Evolutionary conservation across 2,888 invertebrate genomes (phyloP).

Genomic region (Liodrosophila aerea): DNA sequence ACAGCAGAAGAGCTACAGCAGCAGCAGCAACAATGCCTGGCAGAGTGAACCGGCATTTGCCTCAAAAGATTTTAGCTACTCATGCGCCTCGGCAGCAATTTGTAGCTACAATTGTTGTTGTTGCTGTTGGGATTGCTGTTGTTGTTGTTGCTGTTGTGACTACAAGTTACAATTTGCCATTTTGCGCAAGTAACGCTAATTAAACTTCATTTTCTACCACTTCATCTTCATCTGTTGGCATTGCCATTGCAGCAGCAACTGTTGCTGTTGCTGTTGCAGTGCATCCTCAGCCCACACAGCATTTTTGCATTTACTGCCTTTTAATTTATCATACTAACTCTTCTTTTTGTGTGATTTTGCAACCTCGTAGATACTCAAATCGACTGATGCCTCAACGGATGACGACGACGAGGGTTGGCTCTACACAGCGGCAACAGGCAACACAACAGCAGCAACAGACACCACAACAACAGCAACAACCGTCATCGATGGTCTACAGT

Average conservation of each 20-base stretch:
- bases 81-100: conserved; percentile 44
- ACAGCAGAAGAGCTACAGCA: conserved; percentile 41
- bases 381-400: conserved; percentile 85
- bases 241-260: conserved; percentile 24
- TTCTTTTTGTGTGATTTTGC: conserved; percentile 12
- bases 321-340: conserved; percentile 51
- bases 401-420: conserved; percentile 84
- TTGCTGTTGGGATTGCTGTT: conserved; percentile 15
- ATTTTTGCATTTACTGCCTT: conserved; percentile 46
- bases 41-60: conserved; percentile 47
- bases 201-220: conserved; percentile 78
- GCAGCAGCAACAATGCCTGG: conserved; percentile 15
- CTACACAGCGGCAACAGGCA: conserved; percentile 69
- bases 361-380: conserved; percentile 78
- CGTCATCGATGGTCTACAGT: conserved; percentile 74
- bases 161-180: conserved; percentile 76
- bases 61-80: conserved; percentile 56
- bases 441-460: conserved; percentile 28
- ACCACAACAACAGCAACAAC: conserved; percentile 25
- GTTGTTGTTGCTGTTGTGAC: conserved; percentile 29
- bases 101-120: conserved; percentile 12
- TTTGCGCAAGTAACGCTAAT: conserved; percentile 80
- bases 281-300: conserved; percentile 44
- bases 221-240: conserved; percentile 66
- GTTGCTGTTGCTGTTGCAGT: not conserved